These are phyloP conservation scores for Lobophora halterata DNA, from an alignment of 2,888 invertebrate genomes.

Conservation along the genomic window DNA sequence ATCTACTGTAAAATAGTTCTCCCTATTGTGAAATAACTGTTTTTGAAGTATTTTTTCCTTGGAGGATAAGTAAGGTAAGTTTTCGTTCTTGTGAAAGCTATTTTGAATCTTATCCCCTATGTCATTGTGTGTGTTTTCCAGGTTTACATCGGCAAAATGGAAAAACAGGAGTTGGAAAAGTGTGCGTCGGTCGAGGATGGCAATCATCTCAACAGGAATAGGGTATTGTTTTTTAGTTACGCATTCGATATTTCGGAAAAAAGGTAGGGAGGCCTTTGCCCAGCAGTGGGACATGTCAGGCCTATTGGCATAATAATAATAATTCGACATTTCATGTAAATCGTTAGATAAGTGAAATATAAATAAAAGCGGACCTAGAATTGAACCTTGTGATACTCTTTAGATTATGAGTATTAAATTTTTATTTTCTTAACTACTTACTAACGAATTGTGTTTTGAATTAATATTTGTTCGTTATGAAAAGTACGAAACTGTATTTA, in stretches of 20 bases:
- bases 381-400: conserved; percentile 7
- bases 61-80: conserved; percentile 45
- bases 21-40: conserved; percentile 36
- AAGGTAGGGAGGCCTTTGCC: no score
- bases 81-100: conserved; percentile 9
- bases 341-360: neutral
- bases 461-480: no score
- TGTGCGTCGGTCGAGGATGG: conserved; percentile 51
- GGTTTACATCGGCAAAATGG: conserved; percentile 48
- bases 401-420: neutral
- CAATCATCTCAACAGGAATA: conserved; percentile 55
- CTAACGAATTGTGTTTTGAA: no score
- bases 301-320: no score
- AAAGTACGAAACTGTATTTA: no score
- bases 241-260: no score
- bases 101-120: neutral
- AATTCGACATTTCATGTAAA: neutral
- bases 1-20: conserved; percentile 40
- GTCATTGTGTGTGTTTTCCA: conserved; percentile 1
- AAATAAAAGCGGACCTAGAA: conserved; percentile 1
- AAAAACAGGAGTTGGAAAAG: conserved; percentile 56
- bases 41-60: conserved; percentile 42
- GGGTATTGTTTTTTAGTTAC: no score
- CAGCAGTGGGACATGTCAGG: neutral
- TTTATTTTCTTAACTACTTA: neutral